Base-by-base conservation (phyloP, 2,888 invertebrate species). In the Carterocephalus palaemon region DNA sequence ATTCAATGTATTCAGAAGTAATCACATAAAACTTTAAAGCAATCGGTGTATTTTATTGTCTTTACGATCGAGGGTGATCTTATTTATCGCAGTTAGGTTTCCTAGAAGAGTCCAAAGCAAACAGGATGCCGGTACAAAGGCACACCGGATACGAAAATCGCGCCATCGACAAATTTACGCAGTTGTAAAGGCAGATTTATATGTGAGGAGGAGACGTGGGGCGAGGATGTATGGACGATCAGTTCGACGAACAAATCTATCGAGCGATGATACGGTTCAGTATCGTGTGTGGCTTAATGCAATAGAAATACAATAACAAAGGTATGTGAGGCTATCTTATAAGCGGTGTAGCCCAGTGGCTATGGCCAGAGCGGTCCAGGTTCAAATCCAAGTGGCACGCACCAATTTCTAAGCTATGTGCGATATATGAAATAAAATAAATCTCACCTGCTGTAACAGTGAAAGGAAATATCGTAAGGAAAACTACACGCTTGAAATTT, bases 151-250 rank as follows among this genome's bases (percentile, higher is more conserved):
- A 74, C 75, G 64, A 72, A 73, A 75, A 82, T 75, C 71, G 76
- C 72, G 77, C 70, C 71, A 83, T 80, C 75, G 83, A 83, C 78
- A 81, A 81, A 81, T 83, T 82, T 82, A 84, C 83, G 78, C 73
- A 72, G 81, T 75, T 82, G 76, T 83, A 75, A 77, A 77, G 67
- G 67, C 67, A 67, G 75, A 82, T 83, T 83, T 82, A 81, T 82
- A 70, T 64, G 67, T 64, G 63, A 70, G 67, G 64, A 74, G 69
- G 66, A 71, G 69, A 75, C 69, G 75, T 79, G 75, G n/a, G n/a
- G n/a, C 15, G 23, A 4, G 29, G 7, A 7, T n/a, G 17, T 10
- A 40, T 31, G 16, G 31, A 2, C 15, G 3, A 9, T n/a, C 2
- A 6, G 39, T 22, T 29, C 16, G 12, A 3, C 4, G 4, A 40